Evolutionary conservation across 1,140 invertebrate species (phyloP).

Genomic region (Zaprionus gabonicus): DNA sequence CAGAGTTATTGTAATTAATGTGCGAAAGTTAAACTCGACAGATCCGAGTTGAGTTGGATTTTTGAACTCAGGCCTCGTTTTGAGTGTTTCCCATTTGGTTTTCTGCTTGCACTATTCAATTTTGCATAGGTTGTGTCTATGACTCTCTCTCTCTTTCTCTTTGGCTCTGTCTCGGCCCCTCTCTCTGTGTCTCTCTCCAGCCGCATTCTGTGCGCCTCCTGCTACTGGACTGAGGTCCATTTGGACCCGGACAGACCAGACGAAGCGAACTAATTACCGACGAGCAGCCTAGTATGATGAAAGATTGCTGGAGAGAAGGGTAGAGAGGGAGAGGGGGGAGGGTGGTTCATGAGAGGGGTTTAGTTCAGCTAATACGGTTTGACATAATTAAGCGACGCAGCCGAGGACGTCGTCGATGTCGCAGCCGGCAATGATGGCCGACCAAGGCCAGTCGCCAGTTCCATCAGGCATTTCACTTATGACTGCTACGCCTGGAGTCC

Average conservation of each 20-base stretch:
- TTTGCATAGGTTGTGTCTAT: background rate
- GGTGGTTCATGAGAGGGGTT: background rate
- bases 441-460: background rate
- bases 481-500: constrained; percentile 23
- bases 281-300: background rate
- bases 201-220: background rate
- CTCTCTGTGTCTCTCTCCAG: background rate
- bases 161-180: no score
- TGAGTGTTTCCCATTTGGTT: background rate
- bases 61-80: background rate
- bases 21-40: no score
- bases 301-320: no score
- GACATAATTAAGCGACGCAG: constrained; percentile 53
- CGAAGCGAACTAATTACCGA: constrained; percentile 3
- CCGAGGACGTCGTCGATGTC: background rate
- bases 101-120: background rate
- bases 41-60: no score
- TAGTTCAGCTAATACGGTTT: constrained; percentile 27
- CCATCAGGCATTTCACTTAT: constrained; percentile 42
- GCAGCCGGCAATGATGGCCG: constrained; percentile 6
- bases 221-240: background rate
- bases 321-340: background rate
- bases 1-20: no score
- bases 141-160: no score
- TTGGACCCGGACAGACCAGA: background rate